A percentile compares a stretch with the other conserved stretches of the same genome.
phyloP scores from a whole-genome alignment of 2,888 invertebrate genomes.

The Herminia tarsipennalis region DNA sequence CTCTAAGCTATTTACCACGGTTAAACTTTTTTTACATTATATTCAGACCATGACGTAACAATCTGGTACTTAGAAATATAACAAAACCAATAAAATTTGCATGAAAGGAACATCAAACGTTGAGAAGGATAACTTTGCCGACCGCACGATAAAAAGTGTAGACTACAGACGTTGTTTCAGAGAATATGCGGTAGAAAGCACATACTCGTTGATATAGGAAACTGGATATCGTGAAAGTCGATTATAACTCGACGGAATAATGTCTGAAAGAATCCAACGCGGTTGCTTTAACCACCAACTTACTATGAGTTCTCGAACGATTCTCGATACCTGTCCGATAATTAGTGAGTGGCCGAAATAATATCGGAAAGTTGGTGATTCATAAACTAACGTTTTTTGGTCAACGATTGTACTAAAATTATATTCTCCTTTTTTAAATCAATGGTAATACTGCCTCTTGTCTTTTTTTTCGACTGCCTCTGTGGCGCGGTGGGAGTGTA shows the following conservation, averaged over 20 bases:
- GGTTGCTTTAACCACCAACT: conserved; percentile 47
- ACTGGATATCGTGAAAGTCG: conserved; percentile 66
- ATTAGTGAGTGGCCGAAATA: background rate
- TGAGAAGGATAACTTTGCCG: conserved; percentile 20
- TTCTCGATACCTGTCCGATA: conserved; percentile 1
- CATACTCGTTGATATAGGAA: conserved; percentile 28
- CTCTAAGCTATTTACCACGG: no score
- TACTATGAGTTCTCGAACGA: conserved; percentile 52
- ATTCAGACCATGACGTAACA: no score
- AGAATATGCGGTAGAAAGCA: conserved; percentile 19
- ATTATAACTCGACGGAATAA: conserved; percentile 76
- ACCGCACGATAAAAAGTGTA: conserved; percentile 31
- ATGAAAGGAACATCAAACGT: conserved; percentile 24
- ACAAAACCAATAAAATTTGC: no score
- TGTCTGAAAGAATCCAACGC: conserved; percentile 73
- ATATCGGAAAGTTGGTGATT: no score
- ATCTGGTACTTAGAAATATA: no score
- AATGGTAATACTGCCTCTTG: no score
- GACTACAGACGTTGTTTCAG: conserved; percentile 19
- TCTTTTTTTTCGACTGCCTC: no score
- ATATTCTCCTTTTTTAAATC: no score
- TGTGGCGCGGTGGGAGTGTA: no score
- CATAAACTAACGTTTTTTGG: no score
- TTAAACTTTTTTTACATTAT: no score
- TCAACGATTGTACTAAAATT: no score